phyloP scores from a whole-genome alignment of 2,113 vertebrate species.

The Nanorana parkeri region DNA sequence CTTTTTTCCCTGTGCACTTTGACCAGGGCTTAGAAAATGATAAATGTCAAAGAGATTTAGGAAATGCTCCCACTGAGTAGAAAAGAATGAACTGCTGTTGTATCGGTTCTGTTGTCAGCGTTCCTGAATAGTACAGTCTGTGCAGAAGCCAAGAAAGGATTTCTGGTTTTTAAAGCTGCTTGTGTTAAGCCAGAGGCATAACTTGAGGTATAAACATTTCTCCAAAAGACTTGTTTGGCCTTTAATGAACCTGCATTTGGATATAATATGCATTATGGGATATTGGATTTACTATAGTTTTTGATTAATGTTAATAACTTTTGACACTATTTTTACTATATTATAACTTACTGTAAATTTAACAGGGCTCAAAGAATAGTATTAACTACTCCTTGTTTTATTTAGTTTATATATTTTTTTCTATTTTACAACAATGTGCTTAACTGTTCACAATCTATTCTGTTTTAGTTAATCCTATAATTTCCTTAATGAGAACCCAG shows the following conservation, averaged over 20 bases:
- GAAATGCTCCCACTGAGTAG: slow-evolving; percentile 30
- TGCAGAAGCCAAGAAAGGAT: neutral
- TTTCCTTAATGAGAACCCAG: no score
- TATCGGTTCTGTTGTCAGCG: slow-evolving; percentile 12
- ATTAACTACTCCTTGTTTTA: no score
- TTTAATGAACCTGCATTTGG: neutral
- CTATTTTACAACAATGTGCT: no score
- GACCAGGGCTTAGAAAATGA: slow-evolving; percentile 50
- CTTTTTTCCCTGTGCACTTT: slow-evolving; percentile 39
- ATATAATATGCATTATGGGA: neutral
- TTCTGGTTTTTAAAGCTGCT: neutral
- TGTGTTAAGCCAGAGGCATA: slow-evolving; percentile 16
- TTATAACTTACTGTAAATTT: no score
- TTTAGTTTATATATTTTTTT: no score
- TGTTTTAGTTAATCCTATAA: no score
- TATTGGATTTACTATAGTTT: neutral
- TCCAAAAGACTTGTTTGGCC: neutral
- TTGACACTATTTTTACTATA: no score
- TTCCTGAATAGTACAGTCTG: slow-evolving; percentile 6
- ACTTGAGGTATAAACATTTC: neutral
- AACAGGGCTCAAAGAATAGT: no score
- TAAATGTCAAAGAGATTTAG: slow-evolving; percentile 49
- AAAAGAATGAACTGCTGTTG: slow-evolving; percentile 45
- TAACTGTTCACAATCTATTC: no score
- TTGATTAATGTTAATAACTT: no score